phyloP scores from a whole-genome alignment of 2,113 vertebrate species.

The Hiodon tergisus region DNA sequence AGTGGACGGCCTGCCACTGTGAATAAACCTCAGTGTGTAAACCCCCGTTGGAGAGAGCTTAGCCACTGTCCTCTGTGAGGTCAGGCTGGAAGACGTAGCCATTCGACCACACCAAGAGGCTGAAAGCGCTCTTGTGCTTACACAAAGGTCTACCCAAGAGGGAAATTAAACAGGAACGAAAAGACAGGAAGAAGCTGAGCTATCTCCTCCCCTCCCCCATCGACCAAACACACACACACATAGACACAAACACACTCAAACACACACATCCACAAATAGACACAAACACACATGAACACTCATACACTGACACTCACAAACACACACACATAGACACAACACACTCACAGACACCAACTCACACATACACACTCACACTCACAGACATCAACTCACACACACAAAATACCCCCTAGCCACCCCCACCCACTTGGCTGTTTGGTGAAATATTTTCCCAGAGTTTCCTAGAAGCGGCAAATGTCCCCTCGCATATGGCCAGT shows the following conservation, averaged over 20 bases:
- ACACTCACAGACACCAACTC: not conserved
- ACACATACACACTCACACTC: not conserved
- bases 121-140: no score
- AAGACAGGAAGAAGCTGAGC: not conserved
- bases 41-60: no score
- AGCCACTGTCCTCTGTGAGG: no score
- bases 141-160: no score
- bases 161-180: not conserved
- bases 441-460: constrained; percentile 17
- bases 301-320: not conserved
- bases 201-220: not conserved
- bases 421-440: not conserved
- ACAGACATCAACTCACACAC: not conserved
- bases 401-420: not conserved
- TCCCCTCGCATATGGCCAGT: not conserved
- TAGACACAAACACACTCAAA: not conserved
- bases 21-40: no score
- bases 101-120: no score
- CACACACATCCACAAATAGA: not conserved
- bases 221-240: not conserved
- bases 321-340: not conserved
- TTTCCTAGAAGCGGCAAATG: constrained; percentile 22
- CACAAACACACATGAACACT: not conserved
- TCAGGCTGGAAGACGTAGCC: not conserved
- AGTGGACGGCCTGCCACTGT: not conserved